These are phyloP conservation scores for Bombus superbus DNA, from an alignment of 1,140 invertebrate species.

Conservation along the genomic window DNA sequence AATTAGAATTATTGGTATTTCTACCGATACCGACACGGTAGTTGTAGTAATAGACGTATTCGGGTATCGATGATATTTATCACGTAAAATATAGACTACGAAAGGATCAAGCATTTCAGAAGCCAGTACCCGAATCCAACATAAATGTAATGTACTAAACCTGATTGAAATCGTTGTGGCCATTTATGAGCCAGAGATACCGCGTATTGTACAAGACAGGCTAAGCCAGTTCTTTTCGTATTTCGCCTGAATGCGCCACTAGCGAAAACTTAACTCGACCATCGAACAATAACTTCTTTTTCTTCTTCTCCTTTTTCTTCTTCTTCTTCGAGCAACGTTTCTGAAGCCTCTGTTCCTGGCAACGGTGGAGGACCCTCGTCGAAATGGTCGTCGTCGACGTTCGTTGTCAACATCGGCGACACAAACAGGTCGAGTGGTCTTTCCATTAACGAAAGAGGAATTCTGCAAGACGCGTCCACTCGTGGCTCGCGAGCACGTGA, in stretches of 20 bases:
- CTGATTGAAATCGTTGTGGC: too few relatives aligned
- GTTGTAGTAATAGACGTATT: too few relatives aligned
- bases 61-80: too few relatives aligned
- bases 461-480: conserved; percentile 26
- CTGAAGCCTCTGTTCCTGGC: not conserved
- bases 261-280: not conserved
- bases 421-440: conserved; percentile 44
- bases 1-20: too few relatives aligned
- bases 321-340: not conserved
- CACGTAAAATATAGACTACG: too few relatives aligned
- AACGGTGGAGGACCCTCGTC: not conserved
- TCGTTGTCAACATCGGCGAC: conserved; percentile 15
- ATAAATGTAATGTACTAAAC: too few relatives aligned
- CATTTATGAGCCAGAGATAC: too few relatives aligned
- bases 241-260: not conserved
- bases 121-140: too few relatives aligned
- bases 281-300: not conserved
- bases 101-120: too few relatives aligned
- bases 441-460: conserved; percentile 27
- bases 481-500: not conserved
- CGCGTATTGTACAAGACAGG: not conserved
- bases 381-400: not conserved
- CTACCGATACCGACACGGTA: too few relatives aligned
- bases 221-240: not conserved
- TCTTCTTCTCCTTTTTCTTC: not conserved